These are phyloP conservation scores for Pseudomyrmex sp. DNA, from an alignment of 1,140 invertebrate genomes.

Conservation along the genomic window DNA sequence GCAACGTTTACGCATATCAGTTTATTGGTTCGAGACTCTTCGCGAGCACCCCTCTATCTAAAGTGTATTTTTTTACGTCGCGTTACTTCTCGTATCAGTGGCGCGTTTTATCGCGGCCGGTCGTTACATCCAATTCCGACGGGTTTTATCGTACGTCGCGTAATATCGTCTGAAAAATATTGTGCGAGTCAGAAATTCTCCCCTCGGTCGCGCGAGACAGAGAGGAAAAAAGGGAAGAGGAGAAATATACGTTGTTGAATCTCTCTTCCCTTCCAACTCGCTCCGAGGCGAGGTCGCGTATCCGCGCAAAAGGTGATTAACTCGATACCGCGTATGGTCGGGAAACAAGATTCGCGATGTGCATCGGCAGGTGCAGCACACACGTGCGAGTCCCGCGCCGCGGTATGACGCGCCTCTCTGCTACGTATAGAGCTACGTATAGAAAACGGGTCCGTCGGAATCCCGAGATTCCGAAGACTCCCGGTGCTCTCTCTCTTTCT, in stretches of 20 bases:
- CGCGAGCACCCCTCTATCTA: too few relatives aligned
- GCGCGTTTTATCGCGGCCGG: background rate
- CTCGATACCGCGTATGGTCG: conserved; percentile 40
- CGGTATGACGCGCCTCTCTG: conserved; percentile 62
- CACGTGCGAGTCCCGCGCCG: conserved; percentile 50
- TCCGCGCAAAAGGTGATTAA: conserved; percentile 31
- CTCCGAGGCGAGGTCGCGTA: conserved; percentile 22
- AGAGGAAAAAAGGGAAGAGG: background rate
- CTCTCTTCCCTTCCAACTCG: background rate
- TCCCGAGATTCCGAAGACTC: conserved; percentile 70
- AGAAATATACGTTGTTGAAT: background rate
- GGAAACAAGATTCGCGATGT: conserved; percentile 22
- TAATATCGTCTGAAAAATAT: background rate
- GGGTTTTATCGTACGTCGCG: background rate
- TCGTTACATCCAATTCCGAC: background rate
- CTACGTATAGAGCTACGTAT: conserved; percentile 18
- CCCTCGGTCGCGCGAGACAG: too few relatives aligned
- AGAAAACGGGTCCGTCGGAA: conserved; percentile 64
- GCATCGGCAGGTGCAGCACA: conserved; percentile 68
- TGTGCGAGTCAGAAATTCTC: background rate
- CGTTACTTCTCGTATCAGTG: background rate
- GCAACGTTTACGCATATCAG: background rate
- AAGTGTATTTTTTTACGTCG: background rate
- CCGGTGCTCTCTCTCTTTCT: conserved; percentile 7
- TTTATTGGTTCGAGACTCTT: background rate